Conservation (phyloP, 2,113 vertebrate species). For the Potamarius usumacintae region DNA sequence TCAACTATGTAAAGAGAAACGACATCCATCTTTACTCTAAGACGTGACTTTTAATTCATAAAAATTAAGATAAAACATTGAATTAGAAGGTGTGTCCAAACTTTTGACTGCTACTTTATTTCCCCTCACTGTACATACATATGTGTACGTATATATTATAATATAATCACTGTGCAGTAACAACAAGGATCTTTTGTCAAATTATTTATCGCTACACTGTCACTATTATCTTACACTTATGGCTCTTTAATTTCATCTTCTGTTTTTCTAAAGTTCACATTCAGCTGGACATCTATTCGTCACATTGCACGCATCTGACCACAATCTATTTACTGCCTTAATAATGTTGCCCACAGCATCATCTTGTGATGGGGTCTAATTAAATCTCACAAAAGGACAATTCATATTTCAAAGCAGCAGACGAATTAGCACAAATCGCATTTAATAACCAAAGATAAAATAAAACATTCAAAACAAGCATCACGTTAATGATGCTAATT, state of each 20-base stretch:
- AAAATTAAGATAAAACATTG: too few relatives aligned
- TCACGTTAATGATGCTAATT: background rate
- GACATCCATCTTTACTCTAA: too few relatives aligned
- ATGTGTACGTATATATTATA: too few relatives aligned
- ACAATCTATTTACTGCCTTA: background rate
- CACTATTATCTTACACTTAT: background rate
- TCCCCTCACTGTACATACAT: too few relatives aligned
- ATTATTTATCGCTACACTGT: background rate
- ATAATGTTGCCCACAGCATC: conserved; percentile 19
- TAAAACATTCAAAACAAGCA: too few relatives aligned
- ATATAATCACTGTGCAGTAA: too few relatives aligned
- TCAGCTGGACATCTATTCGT: background rate
- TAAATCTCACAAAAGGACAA: background rate
- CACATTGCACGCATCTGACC: background rate
- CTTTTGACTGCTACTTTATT: too few relatives aligned
- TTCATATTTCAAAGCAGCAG: background rate
- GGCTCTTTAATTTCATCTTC: background rate
- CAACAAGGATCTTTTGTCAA: too few relatives aligned
- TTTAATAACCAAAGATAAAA: too few relatives aligned
- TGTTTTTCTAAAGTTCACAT: background rate
- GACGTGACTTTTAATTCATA: too few relatives aligned
- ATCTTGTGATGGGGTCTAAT: conserved; percentile 32
- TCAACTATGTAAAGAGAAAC: too few relatives aligned
- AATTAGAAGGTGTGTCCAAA: too few relatives aligned
- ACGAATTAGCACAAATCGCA: background rate